Evolutionary conservation across 1,140 invertebrate species (phyloP), one percentile per base, ranked within the genome.

Genomic region (Contarinia nasturtii): DNA sequence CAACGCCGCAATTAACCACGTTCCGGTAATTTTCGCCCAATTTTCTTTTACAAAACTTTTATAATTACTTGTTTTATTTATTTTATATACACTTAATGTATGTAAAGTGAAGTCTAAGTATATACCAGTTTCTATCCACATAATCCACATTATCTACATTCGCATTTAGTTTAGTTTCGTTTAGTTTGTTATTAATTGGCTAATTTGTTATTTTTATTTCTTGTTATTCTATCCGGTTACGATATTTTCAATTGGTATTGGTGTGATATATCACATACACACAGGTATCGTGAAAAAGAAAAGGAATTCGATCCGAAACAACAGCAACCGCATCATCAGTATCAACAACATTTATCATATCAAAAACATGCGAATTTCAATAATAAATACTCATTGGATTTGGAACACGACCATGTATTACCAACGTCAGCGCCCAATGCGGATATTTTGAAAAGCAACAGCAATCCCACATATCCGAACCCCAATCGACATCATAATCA

Each of bases 371-470:
- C 53, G 44, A 64, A 63, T 52, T 78, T 77, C 64, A 76, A 77
- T 54, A 27, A 27, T 27, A 27, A 27, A 27, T 27, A 27, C 27
- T 27, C 27, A 27, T 63, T 69, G 19, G 76, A 79, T 55, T 54
- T 78, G 55, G 76, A 79, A 60, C 65, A 73, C 52, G 76, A 79
- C 59, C 76, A 79, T 58, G 75, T 70, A 4, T 57, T 79, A 49
- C 76, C 76, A 8, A 79, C 76, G 47, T 76, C 74, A n/a, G 75
- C 77, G 37, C 76, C 76, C 36, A 77, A 77, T 52, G 76, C 76
- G 2, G 76, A 79, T 58, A 79, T 79, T 47, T 66, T 79, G 50
- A 78, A 78, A 57, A 78, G 76, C 51, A 77, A 78, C 59, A 76
- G 74, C 59, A 78, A 79, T 56, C 74, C 74, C 34, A 71, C 76